A percentile compares a stretch with the other conserved stretches of the same genome.
Evolutionary conservation across 2,888 invertebrate genomes (phyloP).

Genomic region (Philereme vetulata): DNA sequence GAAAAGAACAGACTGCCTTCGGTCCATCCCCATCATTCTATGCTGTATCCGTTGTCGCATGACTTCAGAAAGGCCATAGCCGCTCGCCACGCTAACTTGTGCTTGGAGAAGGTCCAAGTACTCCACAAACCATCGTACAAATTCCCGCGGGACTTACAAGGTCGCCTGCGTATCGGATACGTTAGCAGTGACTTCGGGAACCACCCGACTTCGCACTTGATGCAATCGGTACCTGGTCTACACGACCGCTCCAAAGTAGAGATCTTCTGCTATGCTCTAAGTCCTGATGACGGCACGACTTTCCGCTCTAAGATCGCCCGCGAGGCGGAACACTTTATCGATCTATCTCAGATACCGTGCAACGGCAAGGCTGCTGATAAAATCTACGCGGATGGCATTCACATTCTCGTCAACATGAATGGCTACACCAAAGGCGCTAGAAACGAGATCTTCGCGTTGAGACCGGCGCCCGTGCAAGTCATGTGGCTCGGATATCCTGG

Average conservation of each 20-base stretch:
- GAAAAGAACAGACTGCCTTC: constrained; percentile 98
- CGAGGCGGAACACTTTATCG: constrained; percentile 98
- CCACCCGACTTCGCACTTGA: constrained; percentile 99
- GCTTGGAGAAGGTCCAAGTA: constrained; percentile 98
- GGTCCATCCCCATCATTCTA: constrained; percentile 99
- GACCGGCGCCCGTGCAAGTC: constrained; percentile 98
- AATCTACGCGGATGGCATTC: constrained; percentile 97
- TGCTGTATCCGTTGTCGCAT: constrained; percentile 98
- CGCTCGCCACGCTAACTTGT: constrained; percentile 97
- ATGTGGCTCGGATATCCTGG: constrained; percentile 99
- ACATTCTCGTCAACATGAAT: constrained; percentile 99
- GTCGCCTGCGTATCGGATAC: constrained; percentile 95
- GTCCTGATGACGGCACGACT: constrained; percentile 98
- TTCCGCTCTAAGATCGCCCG: constrained; percentile 98
- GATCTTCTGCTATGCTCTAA: constrained; percentile 96
- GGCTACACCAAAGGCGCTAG: constrained; percentile 99
- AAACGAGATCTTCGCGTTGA: constrained; percentile 98
- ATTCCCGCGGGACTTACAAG: constrained; percentile 87
- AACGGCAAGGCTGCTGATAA: constrained; percentile 99
- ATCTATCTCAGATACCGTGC: constrained; percentile 96
- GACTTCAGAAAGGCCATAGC: constrained; percentile 98
- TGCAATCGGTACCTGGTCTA: constrained; percentile 99
- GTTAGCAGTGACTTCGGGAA: constrained; percentile 99
- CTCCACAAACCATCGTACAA: constrained; percentile 95
- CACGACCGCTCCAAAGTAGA: constrained; percentile 94